These are phyloP conservation scores for Ancistrus triradiatus DNA, from an alignment of 2,113 vertebrate species.

Conservation along the genomic window DNA sequence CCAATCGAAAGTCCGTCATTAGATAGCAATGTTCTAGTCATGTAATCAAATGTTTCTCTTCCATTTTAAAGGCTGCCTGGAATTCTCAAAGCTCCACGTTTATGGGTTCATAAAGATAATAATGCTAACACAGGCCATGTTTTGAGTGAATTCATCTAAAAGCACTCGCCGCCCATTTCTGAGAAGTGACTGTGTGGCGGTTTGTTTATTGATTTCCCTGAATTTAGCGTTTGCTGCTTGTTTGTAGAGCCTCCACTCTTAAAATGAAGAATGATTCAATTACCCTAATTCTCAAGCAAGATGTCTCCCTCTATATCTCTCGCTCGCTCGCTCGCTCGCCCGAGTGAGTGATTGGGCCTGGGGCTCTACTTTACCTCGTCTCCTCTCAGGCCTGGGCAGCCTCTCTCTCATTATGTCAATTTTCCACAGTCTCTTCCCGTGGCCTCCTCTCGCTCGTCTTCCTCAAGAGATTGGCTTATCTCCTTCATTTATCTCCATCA, in stretches of 20 bases:
- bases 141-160: neutral
- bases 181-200: neutral
- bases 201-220: too few species aligned
- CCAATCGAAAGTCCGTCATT: too few species aligned
- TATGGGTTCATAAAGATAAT: too few species aligned
- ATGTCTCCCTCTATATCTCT: neutral
- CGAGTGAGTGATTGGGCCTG: neutral
- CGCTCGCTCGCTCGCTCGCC: neutral
- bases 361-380: too few species aligned
- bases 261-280: conserved; percentile 40
- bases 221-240: conserved; percentile 18
- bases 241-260: conserved; percentile 15
- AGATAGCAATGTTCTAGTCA: too few species aligned
- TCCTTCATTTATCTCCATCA: conserved; percentile 19
- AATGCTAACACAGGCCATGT: conserved; percentile 5
- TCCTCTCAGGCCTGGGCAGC: neutral
- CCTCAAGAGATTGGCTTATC: neutral
- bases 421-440: neutral
- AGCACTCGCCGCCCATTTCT: neutral
- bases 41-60: too few species aligned
- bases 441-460: neutral
- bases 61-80: too few species aligned
- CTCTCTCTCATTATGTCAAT: conserved; percentile 19
- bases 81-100: too few species aligned
- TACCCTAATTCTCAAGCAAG: conserved; percentile 3